Evolutionary conservation across 2,888 invertebrate genomes (phyloP).

Genomic region (Phorcus lineatus): DNA sequence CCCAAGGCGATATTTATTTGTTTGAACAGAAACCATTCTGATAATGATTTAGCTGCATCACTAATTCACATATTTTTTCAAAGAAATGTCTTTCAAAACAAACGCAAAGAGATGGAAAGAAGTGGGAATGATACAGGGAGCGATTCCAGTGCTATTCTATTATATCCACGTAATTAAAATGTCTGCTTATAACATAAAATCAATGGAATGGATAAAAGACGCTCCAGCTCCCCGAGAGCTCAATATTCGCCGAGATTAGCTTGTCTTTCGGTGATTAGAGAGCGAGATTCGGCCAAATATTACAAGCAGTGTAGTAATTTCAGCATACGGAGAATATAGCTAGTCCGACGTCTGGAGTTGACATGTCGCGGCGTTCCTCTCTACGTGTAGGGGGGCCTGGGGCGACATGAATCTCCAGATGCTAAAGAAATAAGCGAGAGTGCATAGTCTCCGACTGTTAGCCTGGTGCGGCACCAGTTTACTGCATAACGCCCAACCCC

Average conservation of each 20-base stretch:
- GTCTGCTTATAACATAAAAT: constrained; percentile 27
- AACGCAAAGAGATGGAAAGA: not conserved
- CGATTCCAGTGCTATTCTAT: not conserved
- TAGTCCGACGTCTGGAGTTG: constrained; percentile 12
- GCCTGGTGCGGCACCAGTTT: not conserved
- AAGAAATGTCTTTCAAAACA: not conserved
- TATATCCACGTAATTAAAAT: constrained; percentile 24
- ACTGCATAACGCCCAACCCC: constrained; percentile 5
- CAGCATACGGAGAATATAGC: not conserved
- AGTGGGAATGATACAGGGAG: not conserved
- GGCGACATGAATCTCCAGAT: not conserved
- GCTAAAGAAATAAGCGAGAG: constrained; percentile 11
- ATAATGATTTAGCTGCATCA: too few species aligned
- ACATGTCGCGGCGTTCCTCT: not conserved
- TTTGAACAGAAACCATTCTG: too few species aligned
- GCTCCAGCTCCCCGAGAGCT: not conserved
- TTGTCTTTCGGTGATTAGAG: constrained; percentile 6
- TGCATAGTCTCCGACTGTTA: not conserved
- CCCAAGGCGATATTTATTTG: too few species aligned
- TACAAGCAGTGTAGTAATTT: constrained; percentile 6
- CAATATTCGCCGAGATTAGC: constrained; percentile 13
- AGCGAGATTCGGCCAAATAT: constrained; percentile 11
- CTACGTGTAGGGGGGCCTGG: not conserved
- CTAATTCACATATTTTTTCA: not conserved
- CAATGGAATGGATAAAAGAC: constrained; percentile 19